Percentiles rank a stretch among this genome's conserved stretches.
These are phyloP conservation scores for Heterodera carotae DNA, from an alignment of 1,140 invertebrate species.

Conservation along the genomic window DNA sequence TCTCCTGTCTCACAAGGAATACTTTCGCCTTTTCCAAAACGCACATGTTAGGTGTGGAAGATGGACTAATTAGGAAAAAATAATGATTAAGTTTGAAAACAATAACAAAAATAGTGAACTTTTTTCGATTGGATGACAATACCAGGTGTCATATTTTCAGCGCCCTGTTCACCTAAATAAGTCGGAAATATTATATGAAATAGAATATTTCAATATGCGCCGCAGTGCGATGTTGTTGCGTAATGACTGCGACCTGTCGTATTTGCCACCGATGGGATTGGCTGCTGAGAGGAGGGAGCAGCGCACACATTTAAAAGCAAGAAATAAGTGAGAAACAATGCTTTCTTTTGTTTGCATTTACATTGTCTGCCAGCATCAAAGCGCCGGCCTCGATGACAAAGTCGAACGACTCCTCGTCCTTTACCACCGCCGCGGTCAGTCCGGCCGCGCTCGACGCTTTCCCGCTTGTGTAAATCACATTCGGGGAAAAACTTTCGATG, in stretches of 20 bases:
- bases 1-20: neutral
- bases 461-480: slow-evolving; percentile 96
- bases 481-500: slow-evolving; percentile 89
- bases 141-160: neutral
- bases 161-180: neutral
- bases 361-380: slow-evolving; percentile 95
- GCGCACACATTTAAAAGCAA: neutral
- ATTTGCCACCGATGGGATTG: neutral
- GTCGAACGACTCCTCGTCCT: slow-evolving; percentile 94
- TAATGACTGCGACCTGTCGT: slow-evolving; percentile 89
- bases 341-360: no score
- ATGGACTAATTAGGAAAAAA: no score
- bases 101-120: neutral
- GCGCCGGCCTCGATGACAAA: slow-evolving; percentile 99
- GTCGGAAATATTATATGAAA: neutral
- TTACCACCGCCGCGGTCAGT: slow-evolving; percentile 93
- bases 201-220: neutral
- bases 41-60: slow-evolving; percentile 2
- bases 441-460: slow-evolving; percentile 96
- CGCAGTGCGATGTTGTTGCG: slow-evolving; percentile 86
- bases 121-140: slow-evolving; percentile 12
- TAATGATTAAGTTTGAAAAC: neutral
- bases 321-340: slow-evolving; percentile 15
- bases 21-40: neutral
- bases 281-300: no score